Evolutionary conservation across 1,140 invertebrate genomes (phyloP), one percentile per base, ranked within the genome.

Genomic region (Polypedilum vanderplanki): DNA sequence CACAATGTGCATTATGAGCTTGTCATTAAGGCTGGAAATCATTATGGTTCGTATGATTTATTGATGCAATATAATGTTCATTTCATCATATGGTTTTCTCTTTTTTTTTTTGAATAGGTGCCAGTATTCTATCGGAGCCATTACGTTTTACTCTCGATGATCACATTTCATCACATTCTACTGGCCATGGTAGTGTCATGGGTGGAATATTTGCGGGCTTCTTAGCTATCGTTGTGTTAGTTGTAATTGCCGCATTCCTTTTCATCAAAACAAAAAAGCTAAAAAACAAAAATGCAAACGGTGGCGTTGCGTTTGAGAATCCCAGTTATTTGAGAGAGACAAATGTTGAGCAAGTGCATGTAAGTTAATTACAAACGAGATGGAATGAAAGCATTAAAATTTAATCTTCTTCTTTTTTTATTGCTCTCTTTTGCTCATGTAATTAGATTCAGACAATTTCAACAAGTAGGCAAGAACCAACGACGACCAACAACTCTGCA

Each of bases 251-350:
- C 20, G 87, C 86, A 57, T 86, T 89, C 75, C 87, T 90, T 80
- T 88, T 91, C 78, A 85, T 90, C 77, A 85, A 89, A 75, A 87
- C 87, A 41, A 87, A 85, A 79, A 88, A 87, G 74, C 82, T 86
- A 79, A 84, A 87, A 76, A 81, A 84, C 46, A 87, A 86, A 78
- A 81, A 84, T 7, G 79, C 76, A 20, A 81, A 80, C 67, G 87
- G 87, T 74, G 90, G 90, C 20, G 90, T 93, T 73, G 91, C 91
- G 3, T 94, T 94, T 80, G 92, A 93, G 80, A 94, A 94, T 84
- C 92, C 92, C 0, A 92, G 90, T 78, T 94, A 94, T 81, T 86
- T 93, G 75, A 85, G 91, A 76, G 91, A 91, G 79, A 86, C 90
- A 46, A 89, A 89, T 81, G 87, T 89, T 82, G 90, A 91, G 78